Percentiles rank a stretch among this genome's conserved stretches.
Conservation (phyloP, 2,797 vertebrate genomes). For the Chelonia mydas region DNA sequence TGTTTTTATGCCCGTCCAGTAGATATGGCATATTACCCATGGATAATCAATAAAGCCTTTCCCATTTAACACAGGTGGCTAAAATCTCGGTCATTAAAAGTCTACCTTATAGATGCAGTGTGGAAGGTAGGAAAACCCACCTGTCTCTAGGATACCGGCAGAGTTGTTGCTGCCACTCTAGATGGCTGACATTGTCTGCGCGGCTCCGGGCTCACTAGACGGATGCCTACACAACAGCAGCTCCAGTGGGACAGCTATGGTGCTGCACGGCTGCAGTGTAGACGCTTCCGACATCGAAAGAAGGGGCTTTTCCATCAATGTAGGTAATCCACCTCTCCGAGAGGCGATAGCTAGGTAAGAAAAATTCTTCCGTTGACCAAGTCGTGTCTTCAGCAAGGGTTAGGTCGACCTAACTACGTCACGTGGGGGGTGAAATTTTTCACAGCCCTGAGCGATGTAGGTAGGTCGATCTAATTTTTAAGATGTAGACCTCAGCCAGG, state of each 20-base stretch:
- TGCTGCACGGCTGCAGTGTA: too few relatives aligned
- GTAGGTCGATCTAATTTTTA: too few relatives aligned
- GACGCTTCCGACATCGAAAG: too few relatives aligned
- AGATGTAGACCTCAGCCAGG: too few relatives aligned
- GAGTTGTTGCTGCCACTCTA: background rate
- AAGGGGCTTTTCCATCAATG: too few relatives aligned
- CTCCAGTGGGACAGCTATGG: too few relatives aligned
- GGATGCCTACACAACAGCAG: background rate
- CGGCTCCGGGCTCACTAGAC: fast-evolving
- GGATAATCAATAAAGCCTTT: background rate
- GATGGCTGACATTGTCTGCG: background rate
- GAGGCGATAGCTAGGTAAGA: too few relatives aligned
- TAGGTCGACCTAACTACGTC: background rate
- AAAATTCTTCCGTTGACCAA: too few relatives aligned
- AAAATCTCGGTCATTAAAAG: background rate
- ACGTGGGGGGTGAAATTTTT: background rate
- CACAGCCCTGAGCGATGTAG: too few relatives aligned
- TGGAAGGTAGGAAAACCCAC: background rate
- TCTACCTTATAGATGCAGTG: background rate
- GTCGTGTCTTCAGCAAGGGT: too few relatives aligned
- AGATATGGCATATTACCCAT: background rate
- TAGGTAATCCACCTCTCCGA: too few relatives aligned
- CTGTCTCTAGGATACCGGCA: background rate
- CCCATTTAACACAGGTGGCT: background rate
- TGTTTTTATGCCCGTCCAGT: background rate